Conservation (phyloP, 2,888 invertebrate species). For the Hecatera dysodea region DNA sequence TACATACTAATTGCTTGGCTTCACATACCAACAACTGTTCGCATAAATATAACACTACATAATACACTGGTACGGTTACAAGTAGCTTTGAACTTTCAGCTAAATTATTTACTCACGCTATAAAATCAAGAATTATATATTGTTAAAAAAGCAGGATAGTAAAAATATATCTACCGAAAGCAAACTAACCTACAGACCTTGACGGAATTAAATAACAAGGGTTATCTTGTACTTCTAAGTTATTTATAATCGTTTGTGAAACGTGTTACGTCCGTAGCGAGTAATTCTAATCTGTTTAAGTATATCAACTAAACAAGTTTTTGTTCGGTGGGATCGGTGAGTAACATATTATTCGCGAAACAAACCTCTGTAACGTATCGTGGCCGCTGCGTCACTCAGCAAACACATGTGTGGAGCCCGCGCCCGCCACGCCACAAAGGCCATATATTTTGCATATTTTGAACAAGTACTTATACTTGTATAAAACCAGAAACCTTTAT, state of each 20-base stretch:
- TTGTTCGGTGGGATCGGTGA: slow-evolving; percentile 54
- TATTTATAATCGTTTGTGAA: slow-evolving; percentile 48
- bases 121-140: neutral
- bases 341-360: slow-evolving; percentile 63
- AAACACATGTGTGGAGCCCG: slow-evolving; percentile 67
- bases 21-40: slow-evolving; percentile 11
- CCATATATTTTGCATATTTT: slow-evolving; percentile 54
- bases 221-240: slow-evolving; percentile 19
- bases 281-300: slow-evolving; percentile 46
- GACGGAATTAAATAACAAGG: slow-evolving; percentile 12
- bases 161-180: neutral
- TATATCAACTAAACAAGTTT: slow-evolving; percentile 63
- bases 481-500: slow-evolving; percentile 33
- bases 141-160: neutral
- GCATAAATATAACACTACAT: slow-evolving; percentile 14
- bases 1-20: slow-evolving; percentile 20
- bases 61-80: neutral
- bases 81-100: neutral
- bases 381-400: slow-evolving; percentile 65
- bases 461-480: slow-evolving; percentile 33
- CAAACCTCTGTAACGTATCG: slow-evolving; percentile 64
- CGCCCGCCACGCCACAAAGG: slow-evolving; percentile 58
- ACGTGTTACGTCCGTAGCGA: slow-evolving; percentile 38
- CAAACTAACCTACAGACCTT: slow-evolving; percentile 1
- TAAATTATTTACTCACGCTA: neutral